phyloP scores from a whole-genome alignment of 2,797 vertebrate genomes.

The Falco concolor region DNA sequence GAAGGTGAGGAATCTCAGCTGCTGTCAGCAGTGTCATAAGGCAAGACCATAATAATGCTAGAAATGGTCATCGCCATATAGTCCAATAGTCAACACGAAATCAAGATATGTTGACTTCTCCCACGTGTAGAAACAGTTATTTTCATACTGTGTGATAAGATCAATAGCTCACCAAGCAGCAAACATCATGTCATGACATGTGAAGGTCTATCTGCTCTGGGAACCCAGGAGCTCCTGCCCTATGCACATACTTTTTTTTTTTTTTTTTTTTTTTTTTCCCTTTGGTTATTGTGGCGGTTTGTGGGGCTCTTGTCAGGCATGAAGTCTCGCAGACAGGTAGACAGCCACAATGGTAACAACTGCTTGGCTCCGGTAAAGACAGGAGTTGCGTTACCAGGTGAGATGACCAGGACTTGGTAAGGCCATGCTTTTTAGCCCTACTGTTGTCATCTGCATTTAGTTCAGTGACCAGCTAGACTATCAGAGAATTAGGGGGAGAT shows the following conservation, averaged over 20 bases:
- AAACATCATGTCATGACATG: not conserved
- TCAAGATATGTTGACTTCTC: not conserved
- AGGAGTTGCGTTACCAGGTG: not conserved
- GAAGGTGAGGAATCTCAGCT: slow-evolving; percentile 1
- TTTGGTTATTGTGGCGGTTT: not conserved
- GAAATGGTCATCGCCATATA: not conserved
- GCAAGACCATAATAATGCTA: not conserved
- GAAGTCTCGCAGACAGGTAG: not conserved
- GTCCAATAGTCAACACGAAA: not conserved
- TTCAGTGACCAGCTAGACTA: not conserved
- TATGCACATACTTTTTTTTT: not conserved
- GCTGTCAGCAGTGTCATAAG: not conserved
- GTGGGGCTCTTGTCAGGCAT: not conserved
- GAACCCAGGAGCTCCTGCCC: not conserved
- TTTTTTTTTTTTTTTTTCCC: not conserved
- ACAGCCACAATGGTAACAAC: not conserved
- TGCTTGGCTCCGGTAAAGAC: not conserved
- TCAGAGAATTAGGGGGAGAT: not conserved
- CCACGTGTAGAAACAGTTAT: not conserved
- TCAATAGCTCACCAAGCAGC: not conserved
- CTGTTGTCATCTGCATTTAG: not conserved
- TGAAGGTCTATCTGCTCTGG: not conserved
- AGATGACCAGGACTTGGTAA: not conserved
- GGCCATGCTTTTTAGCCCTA: not conserved
- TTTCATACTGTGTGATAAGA: not conserved